Percentiles rank a stretch among this genome's conserved stretches.
These are phyloP conservation scores for Ectemnius cavifrons DNA, from an alignment of 2,888 invertebrate genomes.

Conservation along the genomic window DNA sequence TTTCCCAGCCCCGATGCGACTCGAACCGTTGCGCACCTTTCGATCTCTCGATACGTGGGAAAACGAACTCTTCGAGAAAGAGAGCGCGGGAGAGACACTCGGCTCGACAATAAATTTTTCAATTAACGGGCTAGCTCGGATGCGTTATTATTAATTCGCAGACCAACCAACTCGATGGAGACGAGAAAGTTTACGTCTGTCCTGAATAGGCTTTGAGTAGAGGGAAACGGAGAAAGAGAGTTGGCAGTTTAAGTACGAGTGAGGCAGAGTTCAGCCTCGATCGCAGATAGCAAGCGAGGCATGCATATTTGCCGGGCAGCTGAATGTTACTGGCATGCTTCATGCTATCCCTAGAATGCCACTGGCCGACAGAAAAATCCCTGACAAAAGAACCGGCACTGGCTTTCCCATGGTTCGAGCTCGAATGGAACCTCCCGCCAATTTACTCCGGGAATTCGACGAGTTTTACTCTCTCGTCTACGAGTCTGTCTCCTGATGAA, in stretches of 20 bases:
- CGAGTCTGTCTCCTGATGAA: constrained; percentile 17
- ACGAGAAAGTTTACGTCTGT: background rate
- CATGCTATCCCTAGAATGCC: constrained; percentile 1
- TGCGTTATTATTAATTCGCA: background rate
- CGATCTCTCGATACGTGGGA: background rate
- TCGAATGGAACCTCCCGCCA: background rate
- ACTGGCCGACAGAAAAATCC: background rate
- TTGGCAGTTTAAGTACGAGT: too few species aligned
- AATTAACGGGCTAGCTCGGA: constrained; percentile 20
- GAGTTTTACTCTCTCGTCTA: constrained; percentile 17
- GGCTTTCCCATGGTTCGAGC: background rate
- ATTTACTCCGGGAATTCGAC: constrained; percentile 8
- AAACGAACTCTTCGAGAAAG: background rate
- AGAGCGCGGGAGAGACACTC: background rate
- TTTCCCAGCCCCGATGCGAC: background rate
- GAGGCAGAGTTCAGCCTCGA: too few species aligned
- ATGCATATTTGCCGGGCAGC: background rate
- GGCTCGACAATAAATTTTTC: constrained; percentile 9
- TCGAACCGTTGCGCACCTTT: too few species aligned
- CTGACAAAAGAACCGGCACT: background rate
- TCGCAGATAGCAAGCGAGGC: background rate
- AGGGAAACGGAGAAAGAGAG: too few species aligned
- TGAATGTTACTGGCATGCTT: background rate
- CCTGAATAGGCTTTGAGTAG: too few species aligned
- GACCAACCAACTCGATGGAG: background rate